Percentiles rank a stretch among this genome's conserved stretches.
phyloP scores from a whole-genome alignment of 2,113 vertebrate species.

The Vulpes vulpes region DNA sequence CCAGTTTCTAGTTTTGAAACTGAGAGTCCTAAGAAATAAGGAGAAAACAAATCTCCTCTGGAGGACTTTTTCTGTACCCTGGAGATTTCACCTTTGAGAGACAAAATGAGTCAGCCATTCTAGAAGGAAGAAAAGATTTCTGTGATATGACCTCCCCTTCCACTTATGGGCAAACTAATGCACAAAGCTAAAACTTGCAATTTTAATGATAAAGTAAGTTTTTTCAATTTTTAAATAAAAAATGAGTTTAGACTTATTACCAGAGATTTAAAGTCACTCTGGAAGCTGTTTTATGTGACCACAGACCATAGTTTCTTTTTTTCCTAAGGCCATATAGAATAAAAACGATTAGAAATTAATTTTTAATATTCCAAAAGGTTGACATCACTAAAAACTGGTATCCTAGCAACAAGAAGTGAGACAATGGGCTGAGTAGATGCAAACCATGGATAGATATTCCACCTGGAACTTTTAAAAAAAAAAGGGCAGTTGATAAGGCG shows the following conservation, averaged over 20 bases:
- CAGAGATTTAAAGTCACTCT: neutral
- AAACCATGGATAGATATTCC: neutral
- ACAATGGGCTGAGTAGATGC: neutral
- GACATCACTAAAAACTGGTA: conserved; percentile 32
- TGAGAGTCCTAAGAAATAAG: neutral
- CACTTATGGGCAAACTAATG: neutral
- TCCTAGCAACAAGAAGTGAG: conserved; percentile 74
- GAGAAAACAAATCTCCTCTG: neutral
- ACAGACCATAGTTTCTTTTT: conserved; percentile 6
- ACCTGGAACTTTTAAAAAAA: neutral
- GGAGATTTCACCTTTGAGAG: neutral
- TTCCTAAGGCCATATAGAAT: conserved; percentile 50
- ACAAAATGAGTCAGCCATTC: neutral
- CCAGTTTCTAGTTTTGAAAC: conserved; percentile 46
- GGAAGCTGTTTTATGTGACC: conserved; percentile 20
- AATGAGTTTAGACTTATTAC: conserved; percentile 28
- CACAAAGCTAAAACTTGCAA: conserved; percentile 22
- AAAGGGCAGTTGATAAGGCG: neutral
- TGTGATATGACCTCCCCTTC: neutral
- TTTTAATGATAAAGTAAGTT: neutral
- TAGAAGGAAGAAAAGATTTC: neutral
- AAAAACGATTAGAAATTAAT: conserved; percentile 68
- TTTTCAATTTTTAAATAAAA: conserved; percentile 60
- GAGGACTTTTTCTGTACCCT: neutral
- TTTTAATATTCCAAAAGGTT: conserved; percentile 66